Conservation (phyloP, 2,797 vertebrate genomes). For the Pelochelys cantorii region DNA sequence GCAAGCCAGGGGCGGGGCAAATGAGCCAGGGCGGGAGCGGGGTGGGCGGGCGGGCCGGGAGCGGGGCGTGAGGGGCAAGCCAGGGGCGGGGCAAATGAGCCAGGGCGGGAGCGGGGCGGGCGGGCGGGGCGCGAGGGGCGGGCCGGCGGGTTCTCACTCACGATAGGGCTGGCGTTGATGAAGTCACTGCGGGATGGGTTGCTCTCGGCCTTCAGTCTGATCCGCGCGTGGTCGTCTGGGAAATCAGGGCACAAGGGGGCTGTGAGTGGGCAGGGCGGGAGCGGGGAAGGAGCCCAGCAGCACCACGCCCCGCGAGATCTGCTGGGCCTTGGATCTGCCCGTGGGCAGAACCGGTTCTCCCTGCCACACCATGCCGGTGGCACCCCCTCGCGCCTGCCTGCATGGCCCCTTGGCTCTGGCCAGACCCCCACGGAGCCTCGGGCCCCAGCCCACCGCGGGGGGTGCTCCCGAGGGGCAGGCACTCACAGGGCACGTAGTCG, state of each 20-base stretch:
- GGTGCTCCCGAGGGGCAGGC: not conserved
- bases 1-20: fast-evolving
- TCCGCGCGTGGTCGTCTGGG: conserved; percentile 93
- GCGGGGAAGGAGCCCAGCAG: fast-evolving
- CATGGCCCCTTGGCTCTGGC: not conserved
- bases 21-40: fast-evolving
- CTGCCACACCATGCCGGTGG: not conserved
- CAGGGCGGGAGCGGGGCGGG: fast-evolving
- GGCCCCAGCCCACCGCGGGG: no score
- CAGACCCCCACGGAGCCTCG: not conserved
- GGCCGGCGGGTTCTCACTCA: conserved; percentile 80
- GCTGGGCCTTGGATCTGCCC: not conserved
- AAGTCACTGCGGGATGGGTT: conserved; percentile 93
- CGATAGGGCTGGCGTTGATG: conserved; percentile 96
- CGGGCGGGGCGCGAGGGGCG: no score
- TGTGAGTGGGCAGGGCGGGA: not conserved
- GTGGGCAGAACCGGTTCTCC: not conserved
- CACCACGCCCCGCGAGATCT: not conserved
- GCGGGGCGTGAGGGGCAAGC: not conserved
- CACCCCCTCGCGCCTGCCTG: not conserved
- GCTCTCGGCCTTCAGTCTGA: conserved; percentile 93
- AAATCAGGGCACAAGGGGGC: not conserved
- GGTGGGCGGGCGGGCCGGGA: not conserved
- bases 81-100: no score
- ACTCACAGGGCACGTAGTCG: conserved; percentile 94